phyloP scores from a whole-genome alignment of 2,113 vertebrate species.

The Caranx ignobilis region DNA sequence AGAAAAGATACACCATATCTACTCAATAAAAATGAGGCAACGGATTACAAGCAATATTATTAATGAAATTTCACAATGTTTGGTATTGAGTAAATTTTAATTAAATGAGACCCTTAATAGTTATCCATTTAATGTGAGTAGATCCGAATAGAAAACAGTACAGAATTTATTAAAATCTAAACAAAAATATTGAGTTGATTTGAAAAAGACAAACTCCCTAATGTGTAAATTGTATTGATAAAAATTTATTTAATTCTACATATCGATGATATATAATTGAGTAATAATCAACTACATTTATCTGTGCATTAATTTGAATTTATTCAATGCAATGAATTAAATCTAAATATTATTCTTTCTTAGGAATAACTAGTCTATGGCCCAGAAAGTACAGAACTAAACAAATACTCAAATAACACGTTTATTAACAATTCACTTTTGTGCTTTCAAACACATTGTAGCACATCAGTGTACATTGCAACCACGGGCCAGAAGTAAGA shows the following conservation, averaged over 20 bases:
- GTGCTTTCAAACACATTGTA: background rate
- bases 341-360: background rate
- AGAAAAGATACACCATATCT: slow-evolving; percentile 1
- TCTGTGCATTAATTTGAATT: too few relatives aligned
- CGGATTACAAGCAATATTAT: background rate
- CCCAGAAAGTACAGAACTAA: background rate
- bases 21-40: slow-evolving; percentile 12
- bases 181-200: background rate
- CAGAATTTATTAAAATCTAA: background rate
- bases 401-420: background rate
- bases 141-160: background rate
- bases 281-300: too few relatives aligned
- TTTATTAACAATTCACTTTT: slow-evolving; percentile 1
- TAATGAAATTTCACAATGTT: background rate
- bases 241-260: background rate
- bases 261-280: background rate
- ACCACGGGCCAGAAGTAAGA: too few relatives aligned
- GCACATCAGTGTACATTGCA: background rate
- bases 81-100: background rate
- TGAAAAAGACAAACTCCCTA: background rate
- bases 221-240: background rate
- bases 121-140: background rate
- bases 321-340: too few relatives aligned
- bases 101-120: background rate
- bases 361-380: background rate